Percentiles rank a stretch among this genome's conserved stretches.
These are phyloP conservation scores for Lutjanus argentimaculatus DNA, from an alignment of 2,797 vertebrate species.

Conservation along the genomic window DNA sequence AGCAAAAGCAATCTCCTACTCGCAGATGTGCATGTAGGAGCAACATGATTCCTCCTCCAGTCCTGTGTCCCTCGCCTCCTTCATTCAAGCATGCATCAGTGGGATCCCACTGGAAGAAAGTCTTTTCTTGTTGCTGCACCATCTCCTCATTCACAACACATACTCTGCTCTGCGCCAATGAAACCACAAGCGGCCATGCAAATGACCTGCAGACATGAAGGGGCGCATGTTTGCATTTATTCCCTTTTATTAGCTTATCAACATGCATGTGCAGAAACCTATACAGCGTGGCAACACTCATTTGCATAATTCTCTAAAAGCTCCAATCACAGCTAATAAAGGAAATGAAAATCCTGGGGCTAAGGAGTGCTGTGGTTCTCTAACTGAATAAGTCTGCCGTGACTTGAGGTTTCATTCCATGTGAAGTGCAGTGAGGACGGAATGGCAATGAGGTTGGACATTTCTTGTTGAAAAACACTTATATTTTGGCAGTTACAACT, in stretches of 20 bases:
- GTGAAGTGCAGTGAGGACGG: background rate
- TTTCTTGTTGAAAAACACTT: background rate
- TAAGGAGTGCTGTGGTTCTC: background rate
- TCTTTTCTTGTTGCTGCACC: constrained; percentile 21
- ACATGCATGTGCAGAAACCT: constrained; percentile 59
- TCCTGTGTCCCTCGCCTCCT: background rate
- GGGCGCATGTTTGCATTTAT: constrained; percentile 49
- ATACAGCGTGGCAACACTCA: constrained; percentile 15
- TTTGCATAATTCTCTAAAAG: constrained; percentile 56
- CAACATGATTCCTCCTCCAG: constrained; percentile 6
- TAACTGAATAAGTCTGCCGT: constrained; percentile 33
- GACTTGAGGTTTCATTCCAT: constrained; percentile 28
- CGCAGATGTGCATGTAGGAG: constrained; percentile 23
- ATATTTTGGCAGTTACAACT: background rate
- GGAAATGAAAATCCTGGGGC: constrained; percentile 50
- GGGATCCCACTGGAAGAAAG: constrained; percentile 25
- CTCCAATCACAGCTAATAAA: constrained; percentile 63
- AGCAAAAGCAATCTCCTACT: constrained; percentile 45
- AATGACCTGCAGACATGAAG: constrained; percentile 51
- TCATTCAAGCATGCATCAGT: constrained; percentile 38
- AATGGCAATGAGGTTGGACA: constrained; percentile 7
- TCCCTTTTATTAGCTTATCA: constrained; percentile 63
- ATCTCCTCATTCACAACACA: constrained; percentile 23
- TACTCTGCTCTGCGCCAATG: background rate
- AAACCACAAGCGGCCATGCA: constrained; percentile 39